Percentiles rank a stretch among this genome's conserved stretches.
These are phyloP conservation scores for Leguminivora glycinivorella DNA, from an alignment of 1,140 invertebrate species.

Conservation along the genomic window DNA sequence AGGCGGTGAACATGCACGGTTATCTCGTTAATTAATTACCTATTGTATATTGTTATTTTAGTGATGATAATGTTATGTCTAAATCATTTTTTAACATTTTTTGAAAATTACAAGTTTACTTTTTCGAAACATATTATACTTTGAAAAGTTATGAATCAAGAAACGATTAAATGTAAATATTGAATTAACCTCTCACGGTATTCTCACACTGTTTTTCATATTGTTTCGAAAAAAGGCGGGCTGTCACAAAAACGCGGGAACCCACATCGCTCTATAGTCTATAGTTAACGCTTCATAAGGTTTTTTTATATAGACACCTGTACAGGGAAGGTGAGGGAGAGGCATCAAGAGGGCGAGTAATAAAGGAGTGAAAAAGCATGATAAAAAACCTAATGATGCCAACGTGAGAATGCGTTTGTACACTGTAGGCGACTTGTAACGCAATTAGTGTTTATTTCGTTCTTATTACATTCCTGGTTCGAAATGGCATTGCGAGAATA, in stretches of 20 bases:
- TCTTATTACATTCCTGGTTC: constrained; percentile 29
- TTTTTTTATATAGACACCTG: constrained; percentile 58
- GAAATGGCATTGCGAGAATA: constrained; percentile 30
- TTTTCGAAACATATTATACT: background rate
- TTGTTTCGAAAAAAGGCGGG: constrained; percentile 31
- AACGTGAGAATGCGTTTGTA: constrained; percentile 51
- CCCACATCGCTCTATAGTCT: constrained; percentile 37
- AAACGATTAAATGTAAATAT: constrained; percentile 16
- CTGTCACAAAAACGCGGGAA: constrained; percentile 40
- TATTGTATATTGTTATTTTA: background rate
- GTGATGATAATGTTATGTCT: background rate
- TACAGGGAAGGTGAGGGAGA: constrained; percentile 44
- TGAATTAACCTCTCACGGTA: constrained; percentile 12
- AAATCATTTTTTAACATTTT: background rate
- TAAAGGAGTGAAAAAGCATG: constrained; percentile 42
- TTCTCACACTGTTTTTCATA: constrained; percentile 15
- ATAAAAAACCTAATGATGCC: constrained; percentile 50
- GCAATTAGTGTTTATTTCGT: constrained; percentile 34
- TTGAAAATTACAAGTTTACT: background rate
- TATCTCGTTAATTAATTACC: background rate
- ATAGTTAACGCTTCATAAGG: constrained; percentile 32
- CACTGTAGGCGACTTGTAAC: constrained; percentile 30
- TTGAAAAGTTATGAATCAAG: background rate
- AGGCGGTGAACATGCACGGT: no score
- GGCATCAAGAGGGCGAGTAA: constrained; percentile 39